Evolutionary conservation across 1,140 invertebrate species (phyloP), one percentile per base, ranked within the genome.

Genomic region (Cydia amplana): DNA sequence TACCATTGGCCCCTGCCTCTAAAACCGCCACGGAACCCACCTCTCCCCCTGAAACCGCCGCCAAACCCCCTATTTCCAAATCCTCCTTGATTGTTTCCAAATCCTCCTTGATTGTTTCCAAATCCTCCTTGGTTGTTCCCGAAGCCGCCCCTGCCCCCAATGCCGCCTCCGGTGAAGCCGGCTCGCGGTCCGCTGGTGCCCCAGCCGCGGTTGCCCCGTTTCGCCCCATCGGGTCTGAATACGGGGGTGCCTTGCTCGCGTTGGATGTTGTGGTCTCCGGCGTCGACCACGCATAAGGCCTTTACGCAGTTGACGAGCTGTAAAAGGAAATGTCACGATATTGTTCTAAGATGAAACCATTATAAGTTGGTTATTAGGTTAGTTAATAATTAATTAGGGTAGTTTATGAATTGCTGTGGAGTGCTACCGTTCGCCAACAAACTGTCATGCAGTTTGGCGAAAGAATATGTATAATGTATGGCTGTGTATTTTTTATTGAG

Each of bases 211-310:
- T 43, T 70, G n/a, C 87, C 88, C 18, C 92, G 80, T 12, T 89
- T 89, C 1, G 87, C 80, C 1, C 82, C 86, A 36, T 93, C 89
- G 0, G 80, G 77, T 64, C 87, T 80, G 84, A 84, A 92, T 18
- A 73, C 90, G 73, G 87, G 93, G 9, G 77, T 86, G 73, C 75
- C 85, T 65, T 81, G 79, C 1, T 94, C 88, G 4, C 95, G 94
- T 2, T 94, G 93, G 80, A 97, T 94, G 73, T 94, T 94, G 80
- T 93, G 95, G 81, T 97, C 95, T 1, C 96, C 96, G 1, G 97
- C 95, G 80, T 96, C 94, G 85, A 97, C 94, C 23, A 94, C 93
- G 82, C 97, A 97, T 0, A 98, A 84, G 23, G 94, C 92, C 80
- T 94, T 95, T 1, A 97, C 94, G 7, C 96, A 94, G 10, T 88